Base-by-base conservation (phyloP, 2,797 vertebrate genomes). In the Girardinus metallicus region DNA sequence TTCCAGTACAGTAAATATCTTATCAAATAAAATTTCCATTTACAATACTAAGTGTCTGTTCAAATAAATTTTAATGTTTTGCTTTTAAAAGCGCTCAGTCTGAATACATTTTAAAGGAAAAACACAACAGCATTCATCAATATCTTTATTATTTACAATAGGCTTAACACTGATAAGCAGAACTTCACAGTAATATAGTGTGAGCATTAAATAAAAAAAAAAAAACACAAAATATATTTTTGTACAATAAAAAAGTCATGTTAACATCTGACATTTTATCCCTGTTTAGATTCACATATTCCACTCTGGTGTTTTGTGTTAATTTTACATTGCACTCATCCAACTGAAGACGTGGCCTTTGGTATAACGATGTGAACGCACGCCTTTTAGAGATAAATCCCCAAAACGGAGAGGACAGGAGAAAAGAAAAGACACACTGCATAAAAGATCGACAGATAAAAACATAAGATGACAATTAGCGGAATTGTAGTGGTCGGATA, bases 141-240 rank as follows among this genome's bases (percentile, higher is more conserved):
- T 93, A 93, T 92, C 94, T 96, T 95, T 96, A 97, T 97, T 98
- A 99, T 98, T 97, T 98, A 99, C 97, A 98, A 97, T 97, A 98
- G 97, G 96, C 97, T 97, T 98, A 99, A 99, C 97, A 99, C 97
- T 98, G 97, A 98, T 97, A 92, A 97, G 94, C 95, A 96, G 97
- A 98, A 96, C 96, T 99, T 99, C 98, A 99, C 98, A 99, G 98
- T 99, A 96, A 98, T 98, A 98, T 97, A 97, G 95, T 96, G 96
- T 98, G 96, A 98, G 95, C 96, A 97, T 99, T 99, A 99, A 99
- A 98, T 98, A 92, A 98, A 96, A 91, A 96, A 96, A 96, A 51
- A 95, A 95, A 95, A 41, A 96, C 96, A 79, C 73, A n/a, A 80
- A 78, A 97, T 97, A 97, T 96, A 97, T 97, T 96, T 80, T 97